Percentiles rank a stretch among this genome's conserved stretches.
These are phyloP conservation scores for Trogon melanurus DNA, from an alignment of 2,113 vertebrate genomes.

Conservation along the genomic window DNA sequence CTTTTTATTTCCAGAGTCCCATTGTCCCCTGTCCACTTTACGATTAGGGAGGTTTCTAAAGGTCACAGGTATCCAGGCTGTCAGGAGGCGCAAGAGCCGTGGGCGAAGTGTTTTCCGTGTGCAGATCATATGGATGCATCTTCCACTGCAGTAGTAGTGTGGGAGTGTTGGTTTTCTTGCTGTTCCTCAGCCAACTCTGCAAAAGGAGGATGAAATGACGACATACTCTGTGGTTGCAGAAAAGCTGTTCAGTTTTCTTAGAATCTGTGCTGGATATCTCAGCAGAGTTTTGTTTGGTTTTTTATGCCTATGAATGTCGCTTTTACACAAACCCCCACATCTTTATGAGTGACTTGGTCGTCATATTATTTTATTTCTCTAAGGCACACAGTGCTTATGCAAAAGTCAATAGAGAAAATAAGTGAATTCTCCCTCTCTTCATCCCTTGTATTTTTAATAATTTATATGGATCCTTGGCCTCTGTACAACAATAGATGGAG, in stretches of 20 bases:
- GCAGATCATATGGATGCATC: neutral
- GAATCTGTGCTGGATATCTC: neutral
- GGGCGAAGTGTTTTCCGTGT: neutral
- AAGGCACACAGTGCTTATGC: neutral
- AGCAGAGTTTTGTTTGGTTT: neutral
- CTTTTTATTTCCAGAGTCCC: neutral
- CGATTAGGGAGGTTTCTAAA: neutral
- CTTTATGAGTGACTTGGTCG: neutral
- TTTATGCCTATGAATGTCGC: neutral
- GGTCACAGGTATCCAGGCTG: neutral
- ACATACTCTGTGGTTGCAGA: neutral
- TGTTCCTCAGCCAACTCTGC: neutral
- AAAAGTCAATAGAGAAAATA: neutral
- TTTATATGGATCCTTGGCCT: neutral
- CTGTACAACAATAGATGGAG: neutral
- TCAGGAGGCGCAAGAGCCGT: neutral
- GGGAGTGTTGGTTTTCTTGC: neutral
- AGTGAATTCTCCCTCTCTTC: neutral
- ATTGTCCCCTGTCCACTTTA: neutral
- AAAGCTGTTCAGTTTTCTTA: neutral
- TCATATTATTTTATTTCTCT: neutral
- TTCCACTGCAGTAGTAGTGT: neutral
- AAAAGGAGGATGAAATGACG: neutral
- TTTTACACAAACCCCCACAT: accelerated
- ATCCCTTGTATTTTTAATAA: neutral